Evolutionary conservation across 2,113 vertebrate genomes (phyloP), one percentile per base, ranked within the genome.

Genomic region (Rutilus rutilus): DNA sequence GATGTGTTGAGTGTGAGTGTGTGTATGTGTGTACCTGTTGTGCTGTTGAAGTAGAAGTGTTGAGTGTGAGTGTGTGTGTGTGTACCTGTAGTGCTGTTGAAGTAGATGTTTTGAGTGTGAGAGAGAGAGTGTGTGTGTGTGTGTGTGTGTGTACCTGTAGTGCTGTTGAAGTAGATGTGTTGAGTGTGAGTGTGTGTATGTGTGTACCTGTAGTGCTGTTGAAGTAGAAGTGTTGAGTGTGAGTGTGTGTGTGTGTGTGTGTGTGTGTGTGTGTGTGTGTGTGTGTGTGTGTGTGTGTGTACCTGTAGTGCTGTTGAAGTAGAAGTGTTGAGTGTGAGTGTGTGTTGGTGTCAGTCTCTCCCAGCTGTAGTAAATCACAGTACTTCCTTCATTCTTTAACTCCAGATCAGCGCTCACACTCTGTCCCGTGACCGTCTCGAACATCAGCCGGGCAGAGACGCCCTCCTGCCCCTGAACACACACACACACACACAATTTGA

Each of bases 301-400:
- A 87, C 86, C 86, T 85, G 81, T 83, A 19, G 67, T 6, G 42
- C 23, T 86, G 84, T 89, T 86, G 25, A 86, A 87, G 77, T 87
- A 87, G 77, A 86, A 87, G 73, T 86, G 69, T 17, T 88, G 85
- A 33, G 83, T 76, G 57, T 86, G 73, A 78, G 42, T 42, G 33
- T 77, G 78, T n/a, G 82, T 15, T 45, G 87, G 84, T 3, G 91
- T 89, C 60, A 93, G 90, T 86, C 94, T 94, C 90, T 95, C 90
- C 98, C 98, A 99, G 89, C 92, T 88, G 1, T 96, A 99, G 94
- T 96, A 97, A 87, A 99, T 87, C 73, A 94, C 95, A 0, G 96
- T 92, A 15, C 92, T 97, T 87, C 98, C 98, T 2, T 97, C 94
- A 1, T 97, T 99, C 85, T 89, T 93, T 76, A 98, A 92, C 0